These are phyloP conservation scores for Rhopalosiphum nymphaeae DNA, from an alignment of 2,888 invertebrate genomes.

Conservation along the genomic window DNA sequence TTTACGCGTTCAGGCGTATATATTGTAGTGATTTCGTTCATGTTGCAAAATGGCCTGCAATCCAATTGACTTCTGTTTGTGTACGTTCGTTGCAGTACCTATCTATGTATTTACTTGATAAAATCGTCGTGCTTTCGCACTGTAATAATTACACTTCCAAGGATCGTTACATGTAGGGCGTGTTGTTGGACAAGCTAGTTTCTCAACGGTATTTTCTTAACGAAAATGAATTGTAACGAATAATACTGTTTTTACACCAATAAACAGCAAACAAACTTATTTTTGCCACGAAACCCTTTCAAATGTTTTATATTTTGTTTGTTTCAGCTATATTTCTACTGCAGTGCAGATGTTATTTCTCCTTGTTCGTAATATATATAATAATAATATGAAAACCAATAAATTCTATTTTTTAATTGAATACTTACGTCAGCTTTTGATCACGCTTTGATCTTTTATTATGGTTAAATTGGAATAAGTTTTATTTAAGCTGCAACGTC, in stretches of 20 bases:
- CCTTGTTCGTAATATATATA: background rate
- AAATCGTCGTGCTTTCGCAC: conserved; percentile 4
- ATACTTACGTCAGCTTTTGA: background rate
- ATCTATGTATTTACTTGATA: background rate
- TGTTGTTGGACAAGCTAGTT: background rate
- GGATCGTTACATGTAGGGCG: background rate
- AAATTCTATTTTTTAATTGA: background rate
- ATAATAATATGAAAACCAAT: conserved; percentile 28
- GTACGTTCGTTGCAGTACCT: background rate
- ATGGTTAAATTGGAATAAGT: conserved; percentile 24
- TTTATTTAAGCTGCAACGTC: background rate
- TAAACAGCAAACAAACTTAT: background rate
- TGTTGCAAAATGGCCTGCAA: conserved; percentile 18
- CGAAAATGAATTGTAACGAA: background rate
- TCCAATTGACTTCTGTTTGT: background rate
- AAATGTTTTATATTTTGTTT: background rate
- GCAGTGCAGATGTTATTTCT: background rate
- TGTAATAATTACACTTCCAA: background rate
- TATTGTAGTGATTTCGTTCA: background rate
- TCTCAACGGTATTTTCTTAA: background rate
- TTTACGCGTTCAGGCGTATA: conserved; percentile 21
- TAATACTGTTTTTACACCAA: background rate
- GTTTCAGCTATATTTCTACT: background rate
- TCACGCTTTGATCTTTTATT: conserved; percentile 18
- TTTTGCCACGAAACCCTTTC: background rate